Evolutionary conservation across 2,113 vertebrate species (phyloP).

Genomic region (Zootoca vivipara): DNA sequence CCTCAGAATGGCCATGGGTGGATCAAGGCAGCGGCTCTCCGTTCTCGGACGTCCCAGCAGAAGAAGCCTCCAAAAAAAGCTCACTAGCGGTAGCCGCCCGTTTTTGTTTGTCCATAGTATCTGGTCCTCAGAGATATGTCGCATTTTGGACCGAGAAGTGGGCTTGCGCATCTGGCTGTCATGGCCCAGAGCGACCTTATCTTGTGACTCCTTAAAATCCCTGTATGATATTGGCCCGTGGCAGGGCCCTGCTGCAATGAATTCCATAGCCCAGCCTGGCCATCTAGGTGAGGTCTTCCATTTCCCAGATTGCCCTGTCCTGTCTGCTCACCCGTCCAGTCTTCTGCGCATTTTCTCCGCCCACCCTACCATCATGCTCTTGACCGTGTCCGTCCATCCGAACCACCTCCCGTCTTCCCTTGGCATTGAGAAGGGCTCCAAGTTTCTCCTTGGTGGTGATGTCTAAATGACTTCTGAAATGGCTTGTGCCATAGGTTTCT

Average conservation of each 20-base stretch:
- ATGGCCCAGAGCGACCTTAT: neutral
- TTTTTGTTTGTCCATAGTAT: too few relatives aligned
- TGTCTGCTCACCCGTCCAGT: neutral
- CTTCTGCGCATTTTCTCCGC: neutral
- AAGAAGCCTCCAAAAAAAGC: neutral
- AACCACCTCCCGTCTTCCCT: neutral
- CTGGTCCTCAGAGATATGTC: neutral
- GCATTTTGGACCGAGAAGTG: neutral
- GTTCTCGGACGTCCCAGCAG: rapidly evolving
- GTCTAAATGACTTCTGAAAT: too few relatives aligned
- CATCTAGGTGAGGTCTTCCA: neutral
- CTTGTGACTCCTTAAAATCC: too few relatives aligned
- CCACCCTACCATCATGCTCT: too few relatives aligned
- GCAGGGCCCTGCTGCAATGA: neutral
- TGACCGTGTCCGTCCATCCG: neutral
- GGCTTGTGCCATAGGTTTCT: too few relatives aligned
- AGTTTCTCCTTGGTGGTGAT: neutral
- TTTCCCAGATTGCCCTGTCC: neutral
- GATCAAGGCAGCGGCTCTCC: neutral
- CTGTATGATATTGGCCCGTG: neutral
- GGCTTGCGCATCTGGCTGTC: neutral
- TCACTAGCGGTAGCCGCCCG: neutral
- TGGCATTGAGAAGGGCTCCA: neutral
- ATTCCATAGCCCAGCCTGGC: neutral
- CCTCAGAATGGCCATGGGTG: neutral